Evolutionary conservation across 1,140 invertebrate species (phyloP), one percentile per base, ranked within the genome.

Genomic region (Mercenaria mercenaria): DNA sequence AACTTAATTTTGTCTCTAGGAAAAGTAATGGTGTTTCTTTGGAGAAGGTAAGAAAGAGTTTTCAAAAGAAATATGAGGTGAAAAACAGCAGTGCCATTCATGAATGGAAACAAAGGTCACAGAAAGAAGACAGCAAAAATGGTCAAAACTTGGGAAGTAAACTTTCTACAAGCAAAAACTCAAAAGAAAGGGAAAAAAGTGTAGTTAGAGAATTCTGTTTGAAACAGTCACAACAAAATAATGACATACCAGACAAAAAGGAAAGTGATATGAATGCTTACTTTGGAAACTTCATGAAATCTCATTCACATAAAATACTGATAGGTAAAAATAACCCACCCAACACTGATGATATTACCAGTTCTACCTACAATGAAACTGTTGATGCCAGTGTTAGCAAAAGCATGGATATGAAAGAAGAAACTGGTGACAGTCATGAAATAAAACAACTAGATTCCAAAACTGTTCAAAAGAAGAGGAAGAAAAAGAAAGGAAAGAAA

Each of bases 31-130:
- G 2, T 8, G 37, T 41, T 18, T 79, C 76, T 23, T 50, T 79
- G 29, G 29, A 52, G 23, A 79, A 79, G 15, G 15, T 79, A 50
- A 41, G 76, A 47, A 79, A 52, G 29, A 41, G 50, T 15, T 29
- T 79, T 10, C 76, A 79, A 79, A 79, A 52, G 43, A 79, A 79
- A 52, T 79, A 79, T 79, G 43, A 79, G 47, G 29, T 79, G 0
- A 79, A 52, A 79, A 79, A 79, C 47, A 79, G 39, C n/a, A 26
- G 18, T 50, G 39, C 47, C 47, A 52, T 79, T 47, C 29, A 79
- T 32, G 20, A 79, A 29, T n/a, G 39, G 47, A 32, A 47, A 20
- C 20, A 79, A 41, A 79, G n/a, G 20, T 52, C 26, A 29, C 34
- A 32, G 3, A 34, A 67, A 26, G 32, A 32, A 32, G 4, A 37